Conservation (phyloP, 2,888 invertebrate species). For the Tipula confusa region DNA sequence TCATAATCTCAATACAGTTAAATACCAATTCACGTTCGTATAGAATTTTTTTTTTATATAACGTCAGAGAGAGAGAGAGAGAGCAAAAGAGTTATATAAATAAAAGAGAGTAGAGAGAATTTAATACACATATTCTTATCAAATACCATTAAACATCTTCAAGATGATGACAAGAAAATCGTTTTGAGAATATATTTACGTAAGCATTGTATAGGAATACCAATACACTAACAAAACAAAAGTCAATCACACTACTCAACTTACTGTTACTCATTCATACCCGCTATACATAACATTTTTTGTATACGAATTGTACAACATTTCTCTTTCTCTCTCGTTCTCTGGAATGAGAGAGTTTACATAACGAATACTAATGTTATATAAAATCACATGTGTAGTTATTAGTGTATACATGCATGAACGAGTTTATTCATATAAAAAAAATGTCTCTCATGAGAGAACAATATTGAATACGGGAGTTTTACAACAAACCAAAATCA, state of each 20-base stretch:
- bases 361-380: neutral
- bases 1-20: neutral
- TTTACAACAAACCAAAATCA: neutral
- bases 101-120: neutral
- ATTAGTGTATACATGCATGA: no score
- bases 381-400: constrained; percentile 4
- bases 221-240: neutral
- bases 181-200: neutral
- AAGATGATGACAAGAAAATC: neutral
- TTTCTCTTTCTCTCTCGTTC: neutral
- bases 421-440: neutral
- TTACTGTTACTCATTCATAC: constrained; percentile 30
- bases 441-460: neutral
- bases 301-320: neutral
- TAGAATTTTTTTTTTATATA: neutral
- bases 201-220: neutral
- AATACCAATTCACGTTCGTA: neutral
- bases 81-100: neutral
- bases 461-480: neutral
- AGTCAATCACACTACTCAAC: constrained; percentile 29
- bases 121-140: neutral
- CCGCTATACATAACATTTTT: neutral
- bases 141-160: neutral
- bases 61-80: neutral
- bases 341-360: neutral